These are phyloP conservation scores for Aplocera efformata DNA, from an alignment of 2,888 invertebrate genomes.

Conservation along the genomic window DNA sequence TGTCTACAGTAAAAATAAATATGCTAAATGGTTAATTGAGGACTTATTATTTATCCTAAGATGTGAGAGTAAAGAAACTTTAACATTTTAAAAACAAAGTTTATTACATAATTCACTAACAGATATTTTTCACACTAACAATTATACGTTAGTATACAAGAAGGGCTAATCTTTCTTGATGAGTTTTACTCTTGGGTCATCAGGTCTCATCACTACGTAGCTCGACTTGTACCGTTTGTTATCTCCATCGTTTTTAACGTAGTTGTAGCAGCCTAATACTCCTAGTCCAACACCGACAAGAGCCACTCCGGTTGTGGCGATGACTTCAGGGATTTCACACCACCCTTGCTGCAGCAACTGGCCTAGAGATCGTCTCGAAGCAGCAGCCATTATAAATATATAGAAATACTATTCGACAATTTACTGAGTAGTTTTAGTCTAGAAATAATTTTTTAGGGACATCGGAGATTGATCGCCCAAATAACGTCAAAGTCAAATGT, in stretches of 20 bases:
- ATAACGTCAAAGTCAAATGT: no score
- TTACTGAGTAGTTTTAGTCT: no score
- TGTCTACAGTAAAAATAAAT: no score
- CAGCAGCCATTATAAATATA: conserved; percentile 47
- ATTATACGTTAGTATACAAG: conserved; percentile 13
- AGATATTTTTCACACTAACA: conserved; percentile 25
- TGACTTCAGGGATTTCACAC: conserved; percentile 86
- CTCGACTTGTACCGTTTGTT: conserved; percentile 83
- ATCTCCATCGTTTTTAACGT: conserved; percentile 82
- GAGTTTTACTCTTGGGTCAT: conserved; percentile 82
- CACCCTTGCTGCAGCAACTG: conserved; percentile 72
- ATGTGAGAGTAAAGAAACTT: no score
- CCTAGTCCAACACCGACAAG: conserved; percentile 79
- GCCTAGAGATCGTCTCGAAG: conserved; percentile 53
- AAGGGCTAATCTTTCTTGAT: conserved; percentile 74
- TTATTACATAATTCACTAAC: conserved; percentile 64
- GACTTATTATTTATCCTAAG: no score
- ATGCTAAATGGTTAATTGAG: no score
- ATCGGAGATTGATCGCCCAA: no score
- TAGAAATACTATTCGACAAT: no score
- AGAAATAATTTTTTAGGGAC: no score
- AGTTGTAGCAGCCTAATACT: conserved; percentile 65
- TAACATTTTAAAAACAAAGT: conserved; percentile 35
- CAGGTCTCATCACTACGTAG: conserved; percentile 83
- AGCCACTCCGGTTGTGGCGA: conserved; percentile 81